Evolutionary conservation across 35 echinoderm and acorn worm species (phyloP), one percentile per base, ranked within the genome.

Genomic region (Ophioderma brevispina): DNA sequence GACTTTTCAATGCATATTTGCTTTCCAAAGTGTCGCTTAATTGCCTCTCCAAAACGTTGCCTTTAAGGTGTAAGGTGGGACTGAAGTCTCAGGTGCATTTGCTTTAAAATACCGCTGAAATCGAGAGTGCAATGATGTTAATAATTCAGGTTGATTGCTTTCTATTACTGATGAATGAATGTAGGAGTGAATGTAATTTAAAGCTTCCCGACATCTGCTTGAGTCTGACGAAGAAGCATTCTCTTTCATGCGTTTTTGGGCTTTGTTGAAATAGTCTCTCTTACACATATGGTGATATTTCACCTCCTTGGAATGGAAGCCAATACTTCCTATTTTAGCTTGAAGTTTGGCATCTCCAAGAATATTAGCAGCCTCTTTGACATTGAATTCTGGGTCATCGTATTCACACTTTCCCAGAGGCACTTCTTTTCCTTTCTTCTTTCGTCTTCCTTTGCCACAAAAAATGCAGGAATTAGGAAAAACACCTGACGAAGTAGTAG

Each of bases 211-310:
- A 2, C 4, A 34, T 1, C 3, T 36, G 3, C 36, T 33, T 80
- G 34, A 32, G 1, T 80, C 34, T 10, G 78, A 34, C 36, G 28
- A 34, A 32, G 5, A 21, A 80, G 11, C 38, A 15, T 32, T 2
- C 6, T 3, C 34, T 1, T 21, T 21, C 25, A 15, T 80, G 6
- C 3, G 1, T 21, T 32, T 36, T 21, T 33, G 2, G 2, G 78
- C 78, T 80, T 36, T 80, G 34, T 80, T 80, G 78, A 80, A 80
- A 25, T 80, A 80, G 11, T 80, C 78, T 80, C 31, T 3, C 36
- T 80, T 80, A 31, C 78, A 80, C 2, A 10, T 25, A 36, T 80
- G 2, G 36, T 80, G 78, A 33, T 80, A 80, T 31, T 80, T 80
- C 4, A 80, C 38, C 5, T 31, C 17, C 25, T 80, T 80, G 38